Conservation (phyloP, 2,797 vertebrate species). For the Arnoldichthys spilopterus region DNA sequence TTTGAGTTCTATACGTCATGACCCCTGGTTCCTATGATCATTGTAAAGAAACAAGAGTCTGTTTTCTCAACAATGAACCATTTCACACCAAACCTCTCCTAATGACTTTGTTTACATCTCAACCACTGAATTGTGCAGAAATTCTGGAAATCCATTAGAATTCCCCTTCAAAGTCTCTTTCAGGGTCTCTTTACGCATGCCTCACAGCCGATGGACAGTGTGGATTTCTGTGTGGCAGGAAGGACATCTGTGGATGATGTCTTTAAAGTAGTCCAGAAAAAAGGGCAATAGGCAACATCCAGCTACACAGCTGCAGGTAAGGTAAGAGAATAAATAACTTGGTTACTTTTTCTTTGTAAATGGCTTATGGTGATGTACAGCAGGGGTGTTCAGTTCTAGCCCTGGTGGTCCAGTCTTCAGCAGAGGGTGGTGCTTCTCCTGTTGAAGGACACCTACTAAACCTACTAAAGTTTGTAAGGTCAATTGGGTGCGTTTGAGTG, state of each 20-base stretch:
- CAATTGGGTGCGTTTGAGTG: not conserved
- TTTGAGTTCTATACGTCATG: too few species aligned
- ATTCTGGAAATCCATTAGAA: not conserved
- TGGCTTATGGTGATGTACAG: not conserved
- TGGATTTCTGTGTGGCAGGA: conserved; percentile 61
- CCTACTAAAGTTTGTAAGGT: not conserved
- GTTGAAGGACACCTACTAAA: not conserved
- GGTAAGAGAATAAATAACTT: not conserved
- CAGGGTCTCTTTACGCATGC: not conserved
- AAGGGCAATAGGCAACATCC: conserved; percentile 77
- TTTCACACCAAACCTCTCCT: not conserved
- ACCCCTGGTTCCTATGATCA: too few species aligned
- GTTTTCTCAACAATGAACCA: not conserved
- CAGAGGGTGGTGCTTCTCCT: not conserved
- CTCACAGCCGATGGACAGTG: conserved; percentile 60
- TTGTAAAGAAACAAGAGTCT: too few species aligned
- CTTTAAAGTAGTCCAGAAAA: conserved; percentile 50
- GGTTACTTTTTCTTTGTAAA: not conserved
- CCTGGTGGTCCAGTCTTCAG: not conserved
- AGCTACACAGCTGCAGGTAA: conserved; percentile 64
- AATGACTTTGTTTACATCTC: not conserved
- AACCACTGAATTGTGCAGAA: not conserved
- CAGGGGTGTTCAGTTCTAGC: not conserved
- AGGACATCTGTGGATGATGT: conserved; percentile 67
- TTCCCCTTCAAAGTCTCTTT: not conserved